Evolutionary conservation across 2,797 vertebrate species (phyloP), one percentile per base, ranked within the genome.

Genomic region (Streptopelia turtur): DNA sequence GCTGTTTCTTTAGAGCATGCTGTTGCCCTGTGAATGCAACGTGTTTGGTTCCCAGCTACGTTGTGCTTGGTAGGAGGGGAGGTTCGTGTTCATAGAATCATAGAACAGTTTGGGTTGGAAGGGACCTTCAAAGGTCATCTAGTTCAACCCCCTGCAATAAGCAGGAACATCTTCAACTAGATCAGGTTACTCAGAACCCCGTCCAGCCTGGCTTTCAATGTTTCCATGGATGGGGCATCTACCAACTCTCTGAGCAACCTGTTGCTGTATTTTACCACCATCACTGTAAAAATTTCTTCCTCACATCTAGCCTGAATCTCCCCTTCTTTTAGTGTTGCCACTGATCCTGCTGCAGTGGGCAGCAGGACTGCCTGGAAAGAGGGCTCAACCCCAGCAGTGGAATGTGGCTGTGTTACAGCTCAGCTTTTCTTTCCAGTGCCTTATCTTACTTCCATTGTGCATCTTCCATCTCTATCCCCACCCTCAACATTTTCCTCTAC

Each of bases 1-100:
- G 14, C 80, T 86, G 20, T 60, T 84, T 53, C 25, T 49, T 71
- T 9, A 15, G 33, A 60, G 41, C 21, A 2, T 24, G 57, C 13
- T 1, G 1, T 12, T 83, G 39, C 57, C 76, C 41, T 0, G 0
- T 25, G 79, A 33, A 8, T 60, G 60, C 65, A 16, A 37, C 0
- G 0, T 8, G 21, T n/a, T 45, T 3, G 1, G 25, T 11, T 57
- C 61, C n/a, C 12, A 3, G 23, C 45, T 15, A 1, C 3, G n/a
- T 5, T 9, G 22, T 18, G 22, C 59, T 16, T 41, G 50, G 59
- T 18, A 2, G 59, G 76, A 71, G 63, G 25, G 39, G 45, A 53
- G 20, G 30, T 82, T 64, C 6, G 1, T 49, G 16, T 30, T 47
- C 43, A 18, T 45, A 45, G 43, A 45, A 45, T 45, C 43, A 45